phyloP scores from a whole-genome alignment of 2,797 vertebrate species.

The Danio tinwini region DNA sequence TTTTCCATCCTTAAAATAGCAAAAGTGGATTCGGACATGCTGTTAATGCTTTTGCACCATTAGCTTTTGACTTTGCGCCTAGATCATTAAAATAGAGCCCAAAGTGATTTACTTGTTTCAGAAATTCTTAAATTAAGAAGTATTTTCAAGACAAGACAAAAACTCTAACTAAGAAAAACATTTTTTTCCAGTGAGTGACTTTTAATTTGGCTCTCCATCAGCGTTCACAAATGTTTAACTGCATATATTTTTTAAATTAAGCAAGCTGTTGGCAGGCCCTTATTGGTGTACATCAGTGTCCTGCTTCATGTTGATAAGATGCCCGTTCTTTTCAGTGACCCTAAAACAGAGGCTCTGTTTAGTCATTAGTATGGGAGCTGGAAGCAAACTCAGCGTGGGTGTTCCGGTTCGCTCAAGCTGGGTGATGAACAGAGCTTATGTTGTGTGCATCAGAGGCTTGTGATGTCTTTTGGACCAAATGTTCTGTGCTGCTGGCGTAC shows the following conservation, averaged over 20 bases:
- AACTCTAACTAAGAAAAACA: too few relatives aligned
- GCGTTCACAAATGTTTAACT: constrained; percentile 4
- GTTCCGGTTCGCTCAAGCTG: constrained; percentile 48
- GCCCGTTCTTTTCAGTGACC: constrained; percentile 50
- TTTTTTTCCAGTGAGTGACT: not conserved
- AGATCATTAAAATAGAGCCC: too few relatives aligned
- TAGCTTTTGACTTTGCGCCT: too few relatives aligned
- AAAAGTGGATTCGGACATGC: too few relatives aligned
- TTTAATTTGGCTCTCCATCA: constrained; percentile 35
- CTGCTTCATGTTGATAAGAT: constrained; percentile 52
- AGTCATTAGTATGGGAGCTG: constrained; percentile 50
- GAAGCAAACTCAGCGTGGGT: constrained; percentile 15
- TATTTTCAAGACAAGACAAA: too few relatives aligned
- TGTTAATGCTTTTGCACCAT: too few relatives aligned
- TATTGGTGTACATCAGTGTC: constrained; percentile 28
- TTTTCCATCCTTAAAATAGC: too few relatives aligned
- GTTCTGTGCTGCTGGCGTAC: not conserved
- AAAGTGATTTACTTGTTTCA: too few relatives aligned
- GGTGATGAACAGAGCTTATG: constrained; percentile 41
- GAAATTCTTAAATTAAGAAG: too few relatives aligned
- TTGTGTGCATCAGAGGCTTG: constrained; percentile 35
- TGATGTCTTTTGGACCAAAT: constrained; percentile 6
- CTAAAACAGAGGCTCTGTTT: constrained; percentile 54
- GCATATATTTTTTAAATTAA: constrained; percentile 8
- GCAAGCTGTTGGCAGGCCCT: constrained; percentile 31